Evolutionary conservation across 2,113 vertebrate species (phyloP).

Genomic region (Sitta europaea): DNA sequence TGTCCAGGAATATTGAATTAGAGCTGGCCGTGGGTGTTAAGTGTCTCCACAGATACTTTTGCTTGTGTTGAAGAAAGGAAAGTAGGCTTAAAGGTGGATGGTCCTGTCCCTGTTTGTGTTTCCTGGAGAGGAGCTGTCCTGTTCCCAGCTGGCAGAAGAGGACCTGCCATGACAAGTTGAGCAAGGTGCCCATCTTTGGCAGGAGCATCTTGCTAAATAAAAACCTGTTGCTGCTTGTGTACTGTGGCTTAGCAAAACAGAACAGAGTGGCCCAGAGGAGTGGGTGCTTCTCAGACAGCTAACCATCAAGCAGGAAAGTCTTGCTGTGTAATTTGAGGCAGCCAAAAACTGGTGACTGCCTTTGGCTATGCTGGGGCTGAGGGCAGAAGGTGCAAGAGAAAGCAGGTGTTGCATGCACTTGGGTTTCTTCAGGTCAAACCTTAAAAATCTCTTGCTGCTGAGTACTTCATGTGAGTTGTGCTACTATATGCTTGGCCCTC

Average conservation of each 20-base stretch:
- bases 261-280: background rate
- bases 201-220: background rate
- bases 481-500: conserved; percentile 21
- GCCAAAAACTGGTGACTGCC: background rate
- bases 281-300: background rate
- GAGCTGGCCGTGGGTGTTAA: conserved; percentile 1
- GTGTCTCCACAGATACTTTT: conserved; percentile 14
- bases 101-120: background rate
- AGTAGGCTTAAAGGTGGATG: background rate
- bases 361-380: background rate
- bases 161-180: background rate
- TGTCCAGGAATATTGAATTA: conserved; percentile 49
- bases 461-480: conserved; percentile 27
- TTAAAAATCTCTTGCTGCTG: background rate
- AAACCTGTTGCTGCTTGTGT: background rate
- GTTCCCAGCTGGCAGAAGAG: background rate
- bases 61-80: background rate
- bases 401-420: background rate
- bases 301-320: background rate
- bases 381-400: background rate
- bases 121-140: background rate
- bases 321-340: background rate
- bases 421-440: background rate
- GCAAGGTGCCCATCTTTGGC: background rate
- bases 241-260: background rate